These are phyloP conservation scores for Antheraea pernyi DNA, from an alignment of 1,140 invertebrate species.

Conservation along the genomic window DNA sequence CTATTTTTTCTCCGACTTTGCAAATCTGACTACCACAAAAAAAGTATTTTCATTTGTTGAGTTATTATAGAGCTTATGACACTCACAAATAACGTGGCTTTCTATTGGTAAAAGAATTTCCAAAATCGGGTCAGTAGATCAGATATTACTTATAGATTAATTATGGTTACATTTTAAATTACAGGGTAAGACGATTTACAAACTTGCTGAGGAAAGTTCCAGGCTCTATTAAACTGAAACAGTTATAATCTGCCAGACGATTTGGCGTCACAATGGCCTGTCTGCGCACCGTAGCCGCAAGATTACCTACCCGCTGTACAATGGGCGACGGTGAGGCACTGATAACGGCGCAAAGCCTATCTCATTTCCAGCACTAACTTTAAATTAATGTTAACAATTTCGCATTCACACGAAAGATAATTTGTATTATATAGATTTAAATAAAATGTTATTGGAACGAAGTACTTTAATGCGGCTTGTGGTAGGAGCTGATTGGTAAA, in stretches of 20 bases:
- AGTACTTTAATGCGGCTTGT: too few species aligned
- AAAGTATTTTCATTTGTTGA: too few species aligned
- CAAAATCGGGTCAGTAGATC: too few species aligned
- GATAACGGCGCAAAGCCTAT: background rate
- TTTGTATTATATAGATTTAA: background rate
- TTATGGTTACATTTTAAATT: too few species aligned
- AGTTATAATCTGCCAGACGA: slow-evolving; percentile 1
- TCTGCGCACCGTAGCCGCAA: background rate
- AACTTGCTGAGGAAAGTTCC: background rate
- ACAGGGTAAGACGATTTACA: background rate
- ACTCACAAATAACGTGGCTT: too few species aligned
- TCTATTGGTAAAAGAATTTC: too few species aligned
- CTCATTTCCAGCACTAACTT: slow-evolving; percentile 4
- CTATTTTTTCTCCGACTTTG: too few species aligned
- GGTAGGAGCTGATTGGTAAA: too few species aligned
- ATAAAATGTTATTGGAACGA: too few species aligned
- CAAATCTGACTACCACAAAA: too few species aligned
- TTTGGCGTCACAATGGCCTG: background rate
- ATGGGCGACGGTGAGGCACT: background rate
- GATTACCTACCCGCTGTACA: background rate
- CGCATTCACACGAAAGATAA: background rate
- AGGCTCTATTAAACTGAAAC: background rate
- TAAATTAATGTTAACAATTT: slow-evolving; percentile 2
- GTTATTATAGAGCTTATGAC: too few species aligned
- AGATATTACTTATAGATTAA: too few species aligned